These are phyloP conservation scores for Acanthosepion esculentum DNA, from an alignment of 2,888 invertebrate species.

Conservation along the genomic window DNA sequence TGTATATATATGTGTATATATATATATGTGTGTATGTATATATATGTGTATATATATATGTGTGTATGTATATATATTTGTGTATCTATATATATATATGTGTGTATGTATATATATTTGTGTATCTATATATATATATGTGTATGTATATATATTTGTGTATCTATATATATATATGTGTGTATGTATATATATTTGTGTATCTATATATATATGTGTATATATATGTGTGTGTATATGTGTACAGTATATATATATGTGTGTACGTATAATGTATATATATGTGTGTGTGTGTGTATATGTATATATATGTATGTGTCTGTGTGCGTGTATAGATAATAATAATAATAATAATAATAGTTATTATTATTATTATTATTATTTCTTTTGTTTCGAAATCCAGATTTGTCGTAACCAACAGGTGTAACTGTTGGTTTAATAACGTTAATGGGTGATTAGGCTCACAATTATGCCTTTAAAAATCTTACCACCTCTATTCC, in stretches of 20 bases:
- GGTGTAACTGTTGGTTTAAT: too few species aligned
- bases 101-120: too few species aligned
- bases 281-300: neutral
- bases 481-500: too few species aligned
- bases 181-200: neutral
- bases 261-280: neutral
- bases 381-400: too few species aligned
- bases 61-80: neutral
- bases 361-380: too few species aligned
- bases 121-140: too few species aligned
- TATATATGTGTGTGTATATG: neutral
- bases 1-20: neutral
- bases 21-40: neutral
- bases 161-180: neutral
- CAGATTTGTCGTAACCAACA: too few species aligned
- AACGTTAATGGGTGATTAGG: too few species aligned
- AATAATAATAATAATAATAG: too few species aligned
- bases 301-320: neutral
- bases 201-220: neutral
- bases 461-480: too few species aligned
- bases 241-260: neutral
- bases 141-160: too few species aligned
- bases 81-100: neutral
- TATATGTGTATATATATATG: neutral
- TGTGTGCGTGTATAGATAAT: too few species aligned